phyloP scores from a whole-genome alignment of 2,888 invertebrate species.

The Parapristionchus giblindavisi region DNA sequence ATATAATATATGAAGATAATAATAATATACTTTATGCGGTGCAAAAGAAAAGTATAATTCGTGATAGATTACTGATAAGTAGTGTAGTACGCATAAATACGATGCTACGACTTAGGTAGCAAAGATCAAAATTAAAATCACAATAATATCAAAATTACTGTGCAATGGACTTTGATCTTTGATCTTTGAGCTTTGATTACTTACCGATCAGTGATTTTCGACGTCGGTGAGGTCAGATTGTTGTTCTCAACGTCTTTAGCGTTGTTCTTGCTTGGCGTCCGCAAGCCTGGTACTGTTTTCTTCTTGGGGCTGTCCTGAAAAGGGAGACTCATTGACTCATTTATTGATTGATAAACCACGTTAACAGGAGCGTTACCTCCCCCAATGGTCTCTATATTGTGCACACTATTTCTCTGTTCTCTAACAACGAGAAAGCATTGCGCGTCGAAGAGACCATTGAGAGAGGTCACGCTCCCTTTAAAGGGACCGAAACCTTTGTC shows the following conservation, averaged over 20 bases:
- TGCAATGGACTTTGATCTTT: too few relatives aligned
- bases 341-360: background rate
- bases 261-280: background rate
- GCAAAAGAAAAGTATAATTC: background rate
- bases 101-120: too few relatives aligned
- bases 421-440: too few relatives aligned
- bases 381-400: too few relatives aligned
- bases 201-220: conserved; percentile 24
- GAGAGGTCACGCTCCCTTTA: too few relatives aligned
- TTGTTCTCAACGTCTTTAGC: conserved; percentile 32
- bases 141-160: too few relatives aligned
- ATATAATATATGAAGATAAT: background rate
- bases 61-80: background rate
- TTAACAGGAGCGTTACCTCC: background rate
- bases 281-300: conserved; percentile 11
- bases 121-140: too few relatives aligned
- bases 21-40: background rate
- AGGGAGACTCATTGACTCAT: background rate
- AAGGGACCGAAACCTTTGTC: too few relatives aligned
- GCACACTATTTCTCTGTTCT: too few relatives aligned
- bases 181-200: too few relatives aligned
- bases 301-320: conserved; percentile 52
- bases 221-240: background rate
- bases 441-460: too few relatives aligned
- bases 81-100: too few relatives aligned